Base-by-base conservation (phyloP, 2,888 invertebrate genomes). In the Latrodectus hesperus region DNA sequence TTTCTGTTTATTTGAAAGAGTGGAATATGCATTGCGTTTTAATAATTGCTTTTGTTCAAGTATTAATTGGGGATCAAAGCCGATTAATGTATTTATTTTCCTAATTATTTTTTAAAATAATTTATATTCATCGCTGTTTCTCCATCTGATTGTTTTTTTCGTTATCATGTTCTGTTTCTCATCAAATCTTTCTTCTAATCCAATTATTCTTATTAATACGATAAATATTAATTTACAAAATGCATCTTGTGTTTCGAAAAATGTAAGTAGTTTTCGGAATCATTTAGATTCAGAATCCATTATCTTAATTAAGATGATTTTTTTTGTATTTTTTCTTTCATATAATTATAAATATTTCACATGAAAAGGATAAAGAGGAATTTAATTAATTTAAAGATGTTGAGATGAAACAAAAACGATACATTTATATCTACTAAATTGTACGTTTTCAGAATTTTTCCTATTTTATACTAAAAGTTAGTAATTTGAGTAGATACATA, bases 201-300 rank as follows among this genome's bases (percentile, higher is more conserved):
- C 64, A 76, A 64, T 65, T 65, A 65, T 64, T 51, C 22, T 65
- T 64, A 76, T 76, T 76, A 76, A 65, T 76, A 76, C 49, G 65
- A 76, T 64, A 76, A 76, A 76, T 65, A 76, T 76, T 76, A 76
- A 76, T 76, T 76, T 76, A 51, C 49, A 51, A 65, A 76, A 53
- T 60, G 74, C 60, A 75, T 55, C 74, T 75, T 16, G 65, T 65
- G 51, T 65, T 38, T 38, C 64, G 64, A 64, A 76, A 65, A 65
- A 26, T 65, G n/a, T 51, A 12, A 51, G 76, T 65, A 65, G 38
- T 65, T 53, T 76, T 51, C 65, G n/a, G 76, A 76, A 17, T 76
- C 65, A 49, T 65, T 76, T 76, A 14, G 17, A 51, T 76, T 76
- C 65, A 12, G 10, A 17, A 65, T 64, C 64, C 65, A 76, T 76